These are phyloP conservation scores for Phytoseiulus persimilis DNA, from an alignment of 2,888 invertebrate genomes.

Conservation along the genomic window DNA sequence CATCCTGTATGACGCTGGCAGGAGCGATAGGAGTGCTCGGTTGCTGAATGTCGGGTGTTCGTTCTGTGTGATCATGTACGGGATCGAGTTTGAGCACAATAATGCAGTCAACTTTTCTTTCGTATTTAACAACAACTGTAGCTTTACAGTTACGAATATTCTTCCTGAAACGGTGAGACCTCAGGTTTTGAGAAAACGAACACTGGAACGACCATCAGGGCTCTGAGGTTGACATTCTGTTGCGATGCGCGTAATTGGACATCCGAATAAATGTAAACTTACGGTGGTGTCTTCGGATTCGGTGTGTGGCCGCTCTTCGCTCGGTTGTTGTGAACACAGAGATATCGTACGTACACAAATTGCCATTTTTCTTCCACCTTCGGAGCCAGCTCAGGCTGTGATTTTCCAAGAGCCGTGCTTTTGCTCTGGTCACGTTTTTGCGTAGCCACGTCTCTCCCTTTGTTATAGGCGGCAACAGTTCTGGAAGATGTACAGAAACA, in stretches of 20 bases:
- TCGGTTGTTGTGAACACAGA: constrained; percentile 34
- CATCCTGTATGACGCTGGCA: background rate
- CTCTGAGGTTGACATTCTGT: no score
- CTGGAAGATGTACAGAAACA: background rate
- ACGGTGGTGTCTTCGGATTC: background rate
- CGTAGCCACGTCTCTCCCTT: constrained; percentile 24
- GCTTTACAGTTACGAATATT: constrained; percentile 21
- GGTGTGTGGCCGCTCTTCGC: background rate
- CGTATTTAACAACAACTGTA: constrained; percentile 31
- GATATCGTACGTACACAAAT: constrained; percentile 34
- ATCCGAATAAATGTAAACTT: background rate
- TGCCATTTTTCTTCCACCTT: constrained; percentile 24
- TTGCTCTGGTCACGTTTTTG: constrained; percentile 24
- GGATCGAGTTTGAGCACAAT: constrained; percentile 28
- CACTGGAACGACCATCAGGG: no score
- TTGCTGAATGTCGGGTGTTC: background rate
- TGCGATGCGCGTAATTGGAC: no score
- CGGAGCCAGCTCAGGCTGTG: constrained; percentile 10
- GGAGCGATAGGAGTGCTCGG: background rate
- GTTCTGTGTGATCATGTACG: background rate
- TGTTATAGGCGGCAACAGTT: constrained; percentile 29
- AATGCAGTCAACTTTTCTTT: constrained; percentile 27
- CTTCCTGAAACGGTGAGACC: background rate
- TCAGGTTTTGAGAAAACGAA: background rate
- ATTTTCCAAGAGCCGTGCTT: constrained; percentile 7